Conservation (phyloP, 2,888 invertebrate genomes). For the Brachyptera putata region DNA sequence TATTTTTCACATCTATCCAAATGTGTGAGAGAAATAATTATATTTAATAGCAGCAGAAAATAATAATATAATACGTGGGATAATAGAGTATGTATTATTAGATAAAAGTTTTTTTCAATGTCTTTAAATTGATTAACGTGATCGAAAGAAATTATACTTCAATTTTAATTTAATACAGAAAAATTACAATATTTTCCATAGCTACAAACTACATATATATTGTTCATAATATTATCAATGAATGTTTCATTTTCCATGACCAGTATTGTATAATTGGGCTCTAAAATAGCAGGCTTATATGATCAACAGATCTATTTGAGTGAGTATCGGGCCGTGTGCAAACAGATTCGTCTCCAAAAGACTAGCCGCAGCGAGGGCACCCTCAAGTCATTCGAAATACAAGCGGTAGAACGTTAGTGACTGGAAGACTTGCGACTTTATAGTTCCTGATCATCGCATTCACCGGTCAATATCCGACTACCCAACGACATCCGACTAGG, state of each 20-base stretch:
- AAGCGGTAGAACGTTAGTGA: conserved; percentile 41
- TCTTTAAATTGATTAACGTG: no score
- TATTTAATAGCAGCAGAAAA: no score
- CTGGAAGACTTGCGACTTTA: not conserved
- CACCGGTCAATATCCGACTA: conserved; percentile 21
- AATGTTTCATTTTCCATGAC: not conserved
- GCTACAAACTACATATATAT: no score
- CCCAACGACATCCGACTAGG: conserved; percentile 32
- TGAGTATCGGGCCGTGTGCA: conserved; percentile 52
- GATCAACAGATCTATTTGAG: conserved; percentile 20
- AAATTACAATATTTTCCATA: no score
- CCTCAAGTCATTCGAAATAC: conserved; percentile 55
- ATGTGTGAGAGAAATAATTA: no score
- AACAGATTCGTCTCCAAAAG: conserved; percentile 50
- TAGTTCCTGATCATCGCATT: not conserved
- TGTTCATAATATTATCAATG: no score
- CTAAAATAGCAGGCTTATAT: conserved; percentile 19
- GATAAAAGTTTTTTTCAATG: no score
- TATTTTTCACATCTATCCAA: no score
- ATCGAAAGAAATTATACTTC: no score
- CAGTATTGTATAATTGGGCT: not conserved
- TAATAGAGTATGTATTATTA: no score
- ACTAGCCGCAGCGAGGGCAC: conserved; percentile 51
- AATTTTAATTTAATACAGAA: no score
- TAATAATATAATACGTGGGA: no score